Conservation (phyloP, 1,140 invertebrate genomes). For the Ephestia elutella region DNA sequence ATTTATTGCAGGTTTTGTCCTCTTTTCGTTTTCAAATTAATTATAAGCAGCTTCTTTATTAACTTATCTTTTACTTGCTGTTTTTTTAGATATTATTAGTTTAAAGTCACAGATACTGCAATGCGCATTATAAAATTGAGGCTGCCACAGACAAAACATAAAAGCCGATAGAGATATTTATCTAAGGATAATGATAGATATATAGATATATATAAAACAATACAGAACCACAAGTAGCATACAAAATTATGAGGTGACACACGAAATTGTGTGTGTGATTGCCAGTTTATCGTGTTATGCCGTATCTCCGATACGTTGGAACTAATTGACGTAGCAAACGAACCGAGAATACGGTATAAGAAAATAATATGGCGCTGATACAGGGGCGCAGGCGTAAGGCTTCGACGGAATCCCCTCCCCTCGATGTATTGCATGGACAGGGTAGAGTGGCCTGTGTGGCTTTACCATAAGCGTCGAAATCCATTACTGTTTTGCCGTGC, state of each 20-base stretch:
- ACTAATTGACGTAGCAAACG: conserved; percentile 57
- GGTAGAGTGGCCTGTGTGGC: conserved; percentile 16
- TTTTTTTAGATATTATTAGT: too few species aligned
- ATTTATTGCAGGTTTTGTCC: too few species aligned
- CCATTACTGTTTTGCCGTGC: conserved; percentile 16
- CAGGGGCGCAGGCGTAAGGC: conserved; percentile 47
- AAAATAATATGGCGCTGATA: conserved; percentile 42
- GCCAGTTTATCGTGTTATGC: conserved; percentile 11
- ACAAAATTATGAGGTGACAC: background rate
- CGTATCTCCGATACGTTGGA: conserved; percentile 36
- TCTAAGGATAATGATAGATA: too few species aligned
- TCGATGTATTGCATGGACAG: conserved; percentile 23
- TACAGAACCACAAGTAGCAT: background rate
- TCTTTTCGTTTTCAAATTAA: too few species aligned
- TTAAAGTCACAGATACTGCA: too few species aligned
- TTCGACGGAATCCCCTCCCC: conserved; percentile 24
- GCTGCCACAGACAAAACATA: too few species aligned
- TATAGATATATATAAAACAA: background rate
- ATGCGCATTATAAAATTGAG: too few species aligned
- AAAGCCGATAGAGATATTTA: too few species aligned
- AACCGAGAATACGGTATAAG: conserved; percentile 48
- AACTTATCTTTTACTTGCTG: too few species aligned
- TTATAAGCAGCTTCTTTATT: too few species aligned
- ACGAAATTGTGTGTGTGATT: conserved; percentile 3
- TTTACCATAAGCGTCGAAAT: conserved; percentile 17